Base-by-base conservation (phyloP, 1,140 invertebrate genomes). In the Tribolium castaneum region DNA sequence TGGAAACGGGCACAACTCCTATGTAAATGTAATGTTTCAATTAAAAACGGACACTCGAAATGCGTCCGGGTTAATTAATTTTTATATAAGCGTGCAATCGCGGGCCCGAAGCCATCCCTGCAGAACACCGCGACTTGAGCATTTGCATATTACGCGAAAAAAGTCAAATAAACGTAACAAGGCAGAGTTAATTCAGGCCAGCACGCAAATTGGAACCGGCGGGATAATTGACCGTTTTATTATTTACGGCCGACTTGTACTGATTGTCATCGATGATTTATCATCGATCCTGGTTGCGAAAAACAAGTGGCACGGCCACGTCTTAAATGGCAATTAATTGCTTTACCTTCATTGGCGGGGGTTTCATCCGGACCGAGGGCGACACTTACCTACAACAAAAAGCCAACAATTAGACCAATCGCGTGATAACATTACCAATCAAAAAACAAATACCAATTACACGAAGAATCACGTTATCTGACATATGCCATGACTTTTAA, bases 151-250 rank as follows among this genome's bases (percentile, higher is more conserved):
- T 45, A 45, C 39, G n/a, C 39, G n/a, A 45, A 45, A n/a, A 45
- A 45, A 59, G 22, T 10, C 7, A 59, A 59, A 59, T 12, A 14
- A 35, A 66, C 6, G 34, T 13, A 66, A 66, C 59, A 66, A 66
- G 59, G 30, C 39, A 66, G 12, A 76, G 74, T 76, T 62, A 62
- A 62, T 62, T 76, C 54, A 51, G 51, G 66, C 54, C 74, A 30
- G 25, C 25, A 49, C 74, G 74, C 74, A 76, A 76, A 76, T 76
- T 62, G 74, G 74, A 76, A 76, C 39, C 54, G 54, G 66, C 54
- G 74, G 66, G 74, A 76, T 76, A 76, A 76, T 76, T 76, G 54
- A 66, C 74, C 74, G 59, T 62, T 76, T 76, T 76, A 76, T 76
- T 62, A 76, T 76, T 76, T 76, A 76, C 66, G 16, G 14, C 12